Base-by-base conservation (phyloP, 2,797 vertebrate genomes). In the Arrhamphus sclerolepis region DNA sequence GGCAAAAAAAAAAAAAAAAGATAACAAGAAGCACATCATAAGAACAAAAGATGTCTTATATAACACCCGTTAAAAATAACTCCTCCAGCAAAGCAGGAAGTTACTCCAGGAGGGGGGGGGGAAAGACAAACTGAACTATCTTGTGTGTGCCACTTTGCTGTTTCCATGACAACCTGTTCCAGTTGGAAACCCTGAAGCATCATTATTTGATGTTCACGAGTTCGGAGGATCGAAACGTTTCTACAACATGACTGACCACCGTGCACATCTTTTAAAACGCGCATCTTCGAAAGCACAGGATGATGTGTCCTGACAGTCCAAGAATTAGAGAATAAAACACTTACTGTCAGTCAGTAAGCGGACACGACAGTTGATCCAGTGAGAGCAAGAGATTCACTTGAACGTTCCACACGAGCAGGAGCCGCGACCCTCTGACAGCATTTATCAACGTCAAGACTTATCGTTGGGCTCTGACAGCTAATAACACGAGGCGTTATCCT, bases 151-250 rank as follows among this genome's bases (percentile, higher is more conserved):
- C 83, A 88, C 82, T 86, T 90, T 85, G 80, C 75, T 86, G 91
- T 93, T 93, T 90, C 92, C 88, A 92, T 91, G 87, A 87, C 89
- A 89, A 92, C 90, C 42, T 26, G 76, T 72, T 85, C 84, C 78
- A 85, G 72, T 67, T 75, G 66, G 77, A 72, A 83, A 34, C 67
- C 57, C 20, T 41, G 43, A 69, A 49, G 77, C 80, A 63, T 87
- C 57, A 54, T 70, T 75, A 79, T 85, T 86, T 82, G 44, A 75
- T 71, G 29, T 64, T 55, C 28, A 26, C 58, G 63, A 46, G 51
- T 81, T 61, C 60, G 75, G 48, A 43, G 62, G 65, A 61, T 66
- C 44, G 21, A 24, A 63, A 62, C 22, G 29, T 18, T 52, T 29
- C 24, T 46, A 14, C 38, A n/a, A 38, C 6, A 6, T 0, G 6